These are phyloP conservation scores for Brachionus manjavacas DNA, from an alignment of 1,140 invertebrate species.

Conservation along the genomic window DNA sequence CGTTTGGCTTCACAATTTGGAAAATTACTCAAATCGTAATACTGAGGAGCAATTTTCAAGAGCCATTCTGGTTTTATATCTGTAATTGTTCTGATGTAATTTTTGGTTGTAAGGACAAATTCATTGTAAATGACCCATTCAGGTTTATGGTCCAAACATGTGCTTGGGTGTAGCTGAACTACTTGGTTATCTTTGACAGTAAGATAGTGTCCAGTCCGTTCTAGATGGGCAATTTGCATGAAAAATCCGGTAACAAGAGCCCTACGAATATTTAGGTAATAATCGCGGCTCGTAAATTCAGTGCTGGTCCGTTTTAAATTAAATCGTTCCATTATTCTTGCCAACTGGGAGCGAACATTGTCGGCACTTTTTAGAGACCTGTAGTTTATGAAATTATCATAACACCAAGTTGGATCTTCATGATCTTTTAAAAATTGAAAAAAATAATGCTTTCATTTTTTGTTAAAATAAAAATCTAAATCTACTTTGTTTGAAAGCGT, in stretches of 20 bases:
- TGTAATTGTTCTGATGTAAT: conserved; percentile 96
- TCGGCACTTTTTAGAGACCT: conserved; percentile 89
- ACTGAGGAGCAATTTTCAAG: conserved; percentile 88
- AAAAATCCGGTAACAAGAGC: conserved; percentile 96
- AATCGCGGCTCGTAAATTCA: conserved; percentile 97
- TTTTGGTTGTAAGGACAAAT: conserved; percentile 98
- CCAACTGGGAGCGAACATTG: conserved; percentile 75
- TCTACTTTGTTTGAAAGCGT: conserved; percentile 99
- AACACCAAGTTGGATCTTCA: conserved; percentile 96
- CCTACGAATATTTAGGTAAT: conserved; percentile 97
- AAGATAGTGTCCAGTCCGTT: conserved; percentile 89
- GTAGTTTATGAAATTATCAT: conserved; percentile 98
- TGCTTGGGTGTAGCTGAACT: conserved; percentile 96
- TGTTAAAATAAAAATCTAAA: conserved; percentile 47
- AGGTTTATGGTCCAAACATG: conserved; percentile 96
- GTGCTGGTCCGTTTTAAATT: conserved; percentile 80
- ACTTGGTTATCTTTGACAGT: conserved; percentile 99
- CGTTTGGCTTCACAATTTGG: conserved; percentile 92
- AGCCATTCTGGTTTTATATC: conserved; percentile 90
- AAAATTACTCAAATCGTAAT: conserved; percentile 96
- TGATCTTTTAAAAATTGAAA: conserved; percentile 53
- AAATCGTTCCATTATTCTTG: conserved; percentile 84
- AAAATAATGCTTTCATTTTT: not conserved
- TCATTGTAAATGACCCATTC: conserved; percentile 99
- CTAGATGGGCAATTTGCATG: conserved; percentile 97